Evolutionary conservation across 2,797 vertebrate species (phyloP).

Genomic region (Malurus leucopterus): DNA sequence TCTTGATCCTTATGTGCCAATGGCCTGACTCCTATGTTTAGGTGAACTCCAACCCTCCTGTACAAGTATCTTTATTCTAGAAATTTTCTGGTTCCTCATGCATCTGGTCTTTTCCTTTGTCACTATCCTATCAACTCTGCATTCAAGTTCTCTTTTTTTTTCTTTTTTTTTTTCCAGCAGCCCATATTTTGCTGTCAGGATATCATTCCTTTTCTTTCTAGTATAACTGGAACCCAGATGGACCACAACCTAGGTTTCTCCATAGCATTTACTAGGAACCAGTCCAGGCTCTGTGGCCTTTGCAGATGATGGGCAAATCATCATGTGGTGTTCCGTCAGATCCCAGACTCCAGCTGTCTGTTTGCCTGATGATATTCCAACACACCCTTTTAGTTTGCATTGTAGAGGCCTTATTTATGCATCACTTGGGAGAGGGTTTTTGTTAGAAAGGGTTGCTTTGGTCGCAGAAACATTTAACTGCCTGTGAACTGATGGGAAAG

Average conservation of each 20-base stretch:
- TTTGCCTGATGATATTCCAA: conserved; percentile 13
- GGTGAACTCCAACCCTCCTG: background rate
- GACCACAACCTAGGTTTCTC: background rate
- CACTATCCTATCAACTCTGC: background rate
- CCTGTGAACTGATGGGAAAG: background rate
- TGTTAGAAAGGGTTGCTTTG: background rate
- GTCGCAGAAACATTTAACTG: background rate
- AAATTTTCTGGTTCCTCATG: background rate
- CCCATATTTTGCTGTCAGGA: background rate
- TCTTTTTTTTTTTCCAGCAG: background rate
- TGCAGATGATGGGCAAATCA: background rate
- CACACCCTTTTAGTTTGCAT: background rate
- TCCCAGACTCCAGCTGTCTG: conserved; percentile 7
- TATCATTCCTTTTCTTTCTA: background rate
- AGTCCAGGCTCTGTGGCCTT: background rate
- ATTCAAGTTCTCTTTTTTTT: background rate
- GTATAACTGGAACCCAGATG: background rate
- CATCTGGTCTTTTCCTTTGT: background rate
- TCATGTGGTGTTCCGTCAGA: conserved; percentile 18
- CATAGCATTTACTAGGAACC: background rate
- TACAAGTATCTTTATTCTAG: background rate
- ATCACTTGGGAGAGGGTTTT: background rate
- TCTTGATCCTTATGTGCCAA: background rate
- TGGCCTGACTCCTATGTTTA: background rate
- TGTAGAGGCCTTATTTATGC: conserved; percentile 2